Conservation (phyloP, 2,113 vertebrate species). For the Ranitomeya imitator region DNA sequence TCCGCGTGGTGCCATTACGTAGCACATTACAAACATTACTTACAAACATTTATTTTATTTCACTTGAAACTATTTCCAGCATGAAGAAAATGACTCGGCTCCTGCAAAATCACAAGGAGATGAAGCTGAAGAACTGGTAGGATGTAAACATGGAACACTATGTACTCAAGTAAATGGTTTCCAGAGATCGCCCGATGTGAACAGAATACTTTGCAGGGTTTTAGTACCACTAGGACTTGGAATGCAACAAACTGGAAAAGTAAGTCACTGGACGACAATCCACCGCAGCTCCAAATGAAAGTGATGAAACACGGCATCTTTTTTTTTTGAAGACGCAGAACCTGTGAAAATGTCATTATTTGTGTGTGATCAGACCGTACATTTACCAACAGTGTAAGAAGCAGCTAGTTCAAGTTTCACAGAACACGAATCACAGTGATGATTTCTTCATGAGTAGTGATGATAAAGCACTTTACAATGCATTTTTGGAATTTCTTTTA, state of each 20-base stretch:
- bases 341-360: neutral
- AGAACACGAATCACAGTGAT: neutral
- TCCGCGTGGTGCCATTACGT: too few species aligned
- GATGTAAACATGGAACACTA: neutral
- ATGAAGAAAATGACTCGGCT: neutral
- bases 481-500: conserved; percentile 42
- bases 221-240: neutral
- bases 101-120: neutral
- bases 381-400: conserved; percentile 1
- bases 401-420: neutral
- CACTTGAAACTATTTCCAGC: neutral
- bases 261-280: neutral
- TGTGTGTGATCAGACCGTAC: neutral
- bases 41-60: neutral
- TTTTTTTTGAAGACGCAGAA: neutral
- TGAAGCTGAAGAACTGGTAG: too few species aligned
- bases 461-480: neutral
- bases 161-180: neutral
- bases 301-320: too few species aligned
- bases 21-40: neutral
- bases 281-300: neutral
- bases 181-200: too few species aligned
- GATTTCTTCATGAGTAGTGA: neutral
- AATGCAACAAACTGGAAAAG: neutral
- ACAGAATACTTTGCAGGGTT: neutral